phyloP scores from a whole-genome alignment of 2,888 invertebrate species.

The Caenorhabditis sulstoni region DNA sequence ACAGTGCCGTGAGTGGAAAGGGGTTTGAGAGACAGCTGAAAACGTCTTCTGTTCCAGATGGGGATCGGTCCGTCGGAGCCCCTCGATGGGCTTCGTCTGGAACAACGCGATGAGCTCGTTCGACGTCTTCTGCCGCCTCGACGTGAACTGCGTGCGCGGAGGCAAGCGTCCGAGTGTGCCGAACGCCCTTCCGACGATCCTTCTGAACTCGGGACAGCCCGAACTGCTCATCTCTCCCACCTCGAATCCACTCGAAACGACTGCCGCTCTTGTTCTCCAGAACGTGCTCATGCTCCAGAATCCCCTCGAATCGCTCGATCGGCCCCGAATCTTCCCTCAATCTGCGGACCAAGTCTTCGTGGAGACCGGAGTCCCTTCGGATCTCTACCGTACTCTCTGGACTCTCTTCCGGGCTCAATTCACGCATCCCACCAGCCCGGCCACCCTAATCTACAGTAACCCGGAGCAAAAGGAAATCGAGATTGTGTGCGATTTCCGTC shows the following conservation, averaged over 20 bases:
- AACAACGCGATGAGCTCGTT: constrained; percentile 69
- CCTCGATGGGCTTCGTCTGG: constrained; percentile 66
- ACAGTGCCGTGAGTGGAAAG: too few relatives aligned
- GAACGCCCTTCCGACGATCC: constrained; percentile 43
- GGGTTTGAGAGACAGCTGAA: too few relatives aligned
- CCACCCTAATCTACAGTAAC: constrained; percentile 21
- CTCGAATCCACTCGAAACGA: constrained; percentile 23
- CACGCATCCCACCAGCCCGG: constrained; percentile 51
- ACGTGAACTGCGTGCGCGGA: constrained; percentile 47
- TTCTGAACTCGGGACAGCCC: constrained; percentile 20
- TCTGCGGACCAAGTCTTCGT: constrained; percentile 31
- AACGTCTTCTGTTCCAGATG: too few relatives aligned
- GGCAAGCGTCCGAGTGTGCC: constrained; percentile 49
- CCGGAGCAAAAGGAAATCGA: constrained; percentile 13
- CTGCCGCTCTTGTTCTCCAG: constrained; percentile 33
- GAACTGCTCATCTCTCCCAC: constrained; percentile 46
- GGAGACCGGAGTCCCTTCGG: constrained; percentile 45
- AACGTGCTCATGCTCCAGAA: constrained; percentile 29
- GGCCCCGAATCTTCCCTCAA: constrained; percentile 44
- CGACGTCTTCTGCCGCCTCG: constrained; percentile 47
- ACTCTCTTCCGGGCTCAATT: constrained; percentile 44
- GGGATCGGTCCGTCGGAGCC: constrained; percentile 61
- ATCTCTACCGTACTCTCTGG: constrained; percentile 55
- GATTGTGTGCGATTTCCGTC: constrained; percentile 47
- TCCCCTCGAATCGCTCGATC: constrained; percentile 27